A percentile compares a stretch with the other conserved stretches of the same genome.
Evolutionary conservation across 2,797 vertebrate species (phyloP).

Genomic region (Gymnocypris eckloni): DNA sequence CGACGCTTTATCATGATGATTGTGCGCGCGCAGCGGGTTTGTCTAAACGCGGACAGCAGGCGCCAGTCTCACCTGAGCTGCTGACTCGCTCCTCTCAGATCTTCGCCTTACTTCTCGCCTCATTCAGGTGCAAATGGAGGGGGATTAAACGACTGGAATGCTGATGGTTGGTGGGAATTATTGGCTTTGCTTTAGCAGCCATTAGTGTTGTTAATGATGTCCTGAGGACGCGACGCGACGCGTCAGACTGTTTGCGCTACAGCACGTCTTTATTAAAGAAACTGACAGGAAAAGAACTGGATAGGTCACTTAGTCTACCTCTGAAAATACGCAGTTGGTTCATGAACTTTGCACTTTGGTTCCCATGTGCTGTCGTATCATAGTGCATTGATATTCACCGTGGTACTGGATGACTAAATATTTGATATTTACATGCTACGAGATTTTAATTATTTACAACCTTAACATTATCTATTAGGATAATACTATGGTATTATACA

Average conservation of each 20-base stretch:
- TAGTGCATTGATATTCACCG: background rate
- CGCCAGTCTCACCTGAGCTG: constrained; percentile 74
- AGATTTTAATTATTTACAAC: background rate
- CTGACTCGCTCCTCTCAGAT: constrained; percentile 53
- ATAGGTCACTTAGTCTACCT: background rate
- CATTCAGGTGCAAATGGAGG: constrained; percentile 75
- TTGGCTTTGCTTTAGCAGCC: constrained; percentile 71
- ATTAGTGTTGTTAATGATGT: constrained; percentile 54
- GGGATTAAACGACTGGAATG: constrained; percentile 47
- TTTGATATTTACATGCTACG: constrained; percentile 12
- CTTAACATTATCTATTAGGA: background rate
- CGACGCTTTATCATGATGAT: constrained; percentile 69
- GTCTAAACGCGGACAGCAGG: constrained; percentile 76
- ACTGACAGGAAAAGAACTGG: constrained; percentile 10
- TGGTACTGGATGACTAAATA: background rate
- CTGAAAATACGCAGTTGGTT: background rate
- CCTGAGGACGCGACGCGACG: constrained; percentile 18
- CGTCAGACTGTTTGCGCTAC: constrained; percentile 38
- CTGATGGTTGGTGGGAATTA: constrained; percentile 60
- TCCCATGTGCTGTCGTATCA: background rate
- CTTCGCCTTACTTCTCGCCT: constrained; percentile 69
- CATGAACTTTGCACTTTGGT: background rate
- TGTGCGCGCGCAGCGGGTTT: constrained; percentile 75
- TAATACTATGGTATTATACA: background rate
- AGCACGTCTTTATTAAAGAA: constrained; percentile 32